Conservation (phyloP, 2,888 invertebrate genomes). For the Netelia virgata region DNA sequence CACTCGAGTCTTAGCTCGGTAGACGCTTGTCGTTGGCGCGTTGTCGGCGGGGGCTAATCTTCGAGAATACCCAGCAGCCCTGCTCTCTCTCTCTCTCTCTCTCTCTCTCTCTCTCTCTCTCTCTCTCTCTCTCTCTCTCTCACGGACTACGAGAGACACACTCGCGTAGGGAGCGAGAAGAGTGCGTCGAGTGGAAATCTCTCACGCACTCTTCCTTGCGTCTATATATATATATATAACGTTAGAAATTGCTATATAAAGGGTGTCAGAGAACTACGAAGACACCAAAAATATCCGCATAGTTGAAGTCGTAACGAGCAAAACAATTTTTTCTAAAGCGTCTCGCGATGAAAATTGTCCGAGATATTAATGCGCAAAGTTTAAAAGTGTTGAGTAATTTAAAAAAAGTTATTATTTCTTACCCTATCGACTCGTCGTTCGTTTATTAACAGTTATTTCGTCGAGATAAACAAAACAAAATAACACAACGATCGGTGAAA, state of each 20-base stretch:
- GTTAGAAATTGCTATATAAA: background rate
- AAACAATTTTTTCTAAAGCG: too few species aligned
- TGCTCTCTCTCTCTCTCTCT: background rate
- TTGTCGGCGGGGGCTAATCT: conserved; percentile 52
- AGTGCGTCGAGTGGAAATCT: conserved; percentile 42
- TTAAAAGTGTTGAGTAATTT: too few species aligned
- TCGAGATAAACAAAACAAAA: too few species aligned
- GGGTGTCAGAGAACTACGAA: too few species aligned
- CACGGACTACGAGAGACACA: background rate
- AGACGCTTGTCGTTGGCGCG: conserved; percentile 40
- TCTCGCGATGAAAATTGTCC: too few species aligned
- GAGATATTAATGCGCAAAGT: too few species aligned
- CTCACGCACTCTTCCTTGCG: conserved; percentile 24
- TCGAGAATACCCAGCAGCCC: conserved; percentile 37
- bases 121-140: background rate
- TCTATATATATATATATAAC: background rate
- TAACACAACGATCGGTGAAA: too few species aligned
- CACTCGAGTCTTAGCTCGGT: conserved; percentile 35
- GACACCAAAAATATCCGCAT: too few species aligned
- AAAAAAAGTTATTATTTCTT: too few species aligned
- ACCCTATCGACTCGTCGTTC: too few species aligned
- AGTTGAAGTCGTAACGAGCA: too few species aligned
- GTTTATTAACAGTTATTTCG: too few species aligned
- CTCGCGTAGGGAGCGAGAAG: conserved; percentile 4
- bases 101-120: background rate